Evolutionary conservation across 2,888 invertebrate species (phyloP).

Genomic region (Dryomyza anilis): DNA sequence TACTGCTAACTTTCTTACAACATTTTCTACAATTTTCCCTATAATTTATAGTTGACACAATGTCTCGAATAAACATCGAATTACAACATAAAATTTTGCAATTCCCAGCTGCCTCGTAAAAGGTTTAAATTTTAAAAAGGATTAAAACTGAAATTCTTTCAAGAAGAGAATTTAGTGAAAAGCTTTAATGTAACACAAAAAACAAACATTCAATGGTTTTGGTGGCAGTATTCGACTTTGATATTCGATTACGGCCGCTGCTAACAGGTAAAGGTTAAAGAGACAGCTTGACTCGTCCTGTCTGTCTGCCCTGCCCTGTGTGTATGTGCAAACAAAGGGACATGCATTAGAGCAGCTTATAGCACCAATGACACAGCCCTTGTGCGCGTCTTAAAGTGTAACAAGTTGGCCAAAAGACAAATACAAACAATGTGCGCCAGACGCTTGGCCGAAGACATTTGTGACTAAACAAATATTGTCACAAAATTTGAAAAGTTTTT

Average conservation of each 20-base stretch:
- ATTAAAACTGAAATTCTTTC: not conserved
- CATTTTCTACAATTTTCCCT: not conserved
- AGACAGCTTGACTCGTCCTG: no score
- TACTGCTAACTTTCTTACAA: no score
- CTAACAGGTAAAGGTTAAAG: no score
- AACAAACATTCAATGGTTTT: no score
- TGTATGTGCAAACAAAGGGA: conserved; percentile 1
- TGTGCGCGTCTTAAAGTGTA: not conserved
- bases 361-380: not conserved
- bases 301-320: not conserved
- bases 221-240: conserved; percentile 57
- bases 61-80: not conserved
- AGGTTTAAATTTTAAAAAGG: conserved; percentile 41
- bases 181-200: no score
- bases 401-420: conserved; percentile 10
- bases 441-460: not conserved
- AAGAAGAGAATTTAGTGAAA: conserved; percentile 38
- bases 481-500: conserved; percentile 10
- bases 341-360: conserved; percentile 10
- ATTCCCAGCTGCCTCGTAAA: conserved; percentile 52
- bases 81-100: conserved; percentile 39
- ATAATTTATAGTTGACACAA: conserved; percentile 12
- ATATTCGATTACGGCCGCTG: conserved; percentile 35
- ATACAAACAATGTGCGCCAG: not conserved
- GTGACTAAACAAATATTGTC: conserved; percentile 4